These are phyloP conservation scores for Andrena bucephala DNA, from an alignment of 2,888 invertebrate species.

Conservation along the genomic window DNA sequence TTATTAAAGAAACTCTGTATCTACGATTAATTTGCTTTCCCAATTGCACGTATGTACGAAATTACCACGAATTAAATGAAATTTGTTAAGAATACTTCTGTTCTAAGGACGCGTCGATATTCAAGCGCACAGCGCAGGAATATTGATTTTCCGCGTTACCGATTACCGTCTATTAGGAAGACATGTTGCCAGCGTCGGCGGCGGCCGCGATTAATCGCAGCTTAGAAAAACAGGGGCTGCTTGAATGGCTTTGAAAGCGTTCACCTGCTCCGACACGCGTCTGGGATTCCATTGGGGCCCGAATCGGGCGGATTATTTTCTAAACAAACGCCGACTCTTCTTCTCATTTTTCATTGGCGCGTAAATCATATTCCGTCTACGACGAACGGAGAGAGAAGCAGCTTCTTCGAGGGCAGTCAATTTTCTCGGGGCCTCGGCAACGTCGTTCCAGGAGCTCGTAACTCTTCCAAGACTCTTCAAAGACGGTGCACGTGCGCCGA, in stretches of 20 bases:
- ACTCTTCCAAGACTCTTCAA: conserved; percentile 14
- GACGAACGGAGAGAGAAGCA: background rate
- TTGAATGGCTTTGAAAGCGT: conserved; percentile 30
- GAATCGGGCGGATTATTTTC: conserved; percentile 48
- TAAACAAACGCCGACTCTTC: conserved; percentile 55
- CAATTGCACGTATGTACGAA: background rate
- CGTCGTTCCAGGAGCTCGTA: conserved; percentile 23
- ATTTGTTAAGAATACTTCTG: background rate
- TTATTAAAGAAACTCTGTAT: no score
- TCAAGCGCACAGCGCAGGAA: background rate
- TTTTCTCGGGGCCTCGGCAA: conserved; percentile 27
- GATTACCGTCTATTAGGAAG: conserved; percentile 1
- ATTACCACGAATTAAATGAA: background rate
- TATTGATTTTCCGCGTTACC: conserved; percentile 15
- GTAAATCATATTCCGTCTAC: conserved; percentile 49
- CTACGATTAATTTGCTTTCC: no score
- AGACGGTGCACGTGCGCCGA: conserved; percentile 14
- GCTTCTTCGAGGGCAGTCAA: conserved; percentile 21
- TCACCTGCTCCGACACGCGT: conserved; percentile 44
- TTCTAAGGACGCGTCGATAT: background rate
- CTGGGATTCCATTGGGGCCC: conserved; percentile 17
- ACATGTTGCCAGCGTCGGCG: background rate
- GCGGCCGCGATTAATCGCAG: conserved; percentile 34
- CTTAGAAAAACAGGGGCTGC: conserved; percentile 44
- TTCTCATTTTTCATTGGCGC: conserved; percentile 41